Evolutionary conservation across 2,113 vertebrate genomes (phyloP), one percentile per base, ranked within the genome.

Genomic region (Otus sunia): DNA sequence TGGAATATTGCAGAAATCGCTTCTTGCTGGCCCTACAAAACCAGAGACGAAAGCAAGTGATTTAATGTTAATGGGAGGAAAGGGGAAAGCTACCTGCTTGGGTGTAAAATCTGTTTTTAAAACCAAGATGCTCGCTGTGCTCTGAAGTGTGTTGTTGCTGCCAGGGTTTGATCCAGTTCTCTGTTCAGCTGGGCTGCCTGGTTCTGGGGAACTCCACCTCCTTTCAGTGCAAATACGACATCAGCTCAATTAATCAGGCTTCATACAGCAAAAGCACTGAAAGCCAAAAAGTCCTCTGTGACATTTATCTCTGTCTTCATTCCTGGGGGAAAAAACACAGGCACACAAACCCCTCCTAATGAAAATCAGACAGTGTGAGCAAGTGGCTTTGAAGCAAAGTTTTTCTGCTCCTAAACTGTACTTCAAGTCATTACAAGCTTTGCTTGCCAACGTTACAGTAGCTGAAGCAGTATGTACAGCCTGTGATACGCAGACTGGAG

Each of bases 401-500:
- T 96, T 96, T 95, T 95, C 89, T 95, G 94, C 87, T 96, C 91
- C 89, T 95, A 96, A 97, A 97, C 94, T 96, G 95, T 96, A 95
- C 92, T 97, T 95, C 82, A 92, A 97, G 91, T 92, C 94, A 95
- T 96, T 95, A 95, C 86, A 88, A 92, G 92, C 68, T 93, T 92
- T 90, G 82, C 90, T 96, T 97, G 92, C 92, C 97, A 97, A 73
- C 78, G 58, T 80, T 95, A 96, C 94, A 96, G 95, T 91, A 94
- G 94, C 86, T 89, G 75, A 96, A 96, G 93, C 95, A 88, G 95
- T 97, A 95, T 96, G 92, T 96, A 90, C 94, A 95, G 95, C 89
- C 96, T 96, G 91, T 92, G 95, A 96, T 96, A 97, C 72, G 96
- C 97, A 97, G 97, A 97, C 97, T 96, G 97, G 97, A 96, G 97